These are phyloP conservation scores for Atethmia centrago DNA, from an alignment of 2,888 invertebrate species.

Conservation along the genomic window DNA sequence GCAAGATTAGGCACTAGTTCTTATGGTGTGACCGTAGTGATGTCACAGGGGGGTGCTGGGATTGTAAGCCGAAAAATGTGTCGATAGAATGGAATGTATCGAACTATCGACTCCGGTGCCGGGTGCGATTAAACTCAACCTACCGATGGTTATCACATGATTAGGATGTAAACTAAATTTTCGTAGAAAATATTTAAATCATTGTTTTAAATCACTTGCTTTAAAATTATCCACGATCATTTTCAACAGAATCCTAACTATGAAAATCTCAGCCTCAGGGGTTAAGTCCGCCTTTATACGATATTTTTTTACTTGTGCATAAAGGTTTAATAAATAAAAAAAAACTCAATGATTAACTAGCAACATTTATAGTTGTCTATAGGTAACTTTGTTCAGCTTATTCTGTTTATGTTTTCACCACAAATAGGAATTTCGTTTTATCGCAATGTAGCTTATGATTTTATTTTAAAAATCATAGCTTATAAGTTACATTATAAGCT, in stretches of 20 bases:
- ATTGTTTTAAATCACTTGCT: not conserved
- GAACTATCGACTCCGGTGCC: no score
- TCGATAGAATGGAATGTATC: slow-evolving; percentile 9
- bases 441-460: not conserved
- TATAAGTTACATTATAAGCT: no score
- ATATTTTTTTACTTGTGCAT: no score
- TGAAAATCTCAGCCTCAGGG: no score
- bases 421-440: no score
- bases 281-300: no score
- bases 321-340: no score
- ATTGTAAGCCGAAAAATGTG: not conserved
- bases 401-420: not conserved
- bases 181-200: not conserved
- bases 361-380: not conserved
- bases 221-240: not conserved
- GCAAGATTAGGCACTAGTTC: slow-evolving; percentile 89
- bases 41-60: slow-evolving; percentile 41
- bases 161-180: not conserved
- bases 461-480: not conserved
- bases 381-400: not conserved
- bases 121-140: not conserved
- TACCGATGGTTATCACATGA: not conserved
- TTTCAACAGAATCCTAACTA: not conserved
- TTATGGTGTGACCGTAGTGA: slow-evolving; percentile 80
- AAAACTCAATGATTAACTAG: not conserved